Evolutionary conservation across 2,797 vertebrate genomes (phyloP), one percentile per base, ranked within the genome.

Genomic region (Amniataba percoides): DNA sequence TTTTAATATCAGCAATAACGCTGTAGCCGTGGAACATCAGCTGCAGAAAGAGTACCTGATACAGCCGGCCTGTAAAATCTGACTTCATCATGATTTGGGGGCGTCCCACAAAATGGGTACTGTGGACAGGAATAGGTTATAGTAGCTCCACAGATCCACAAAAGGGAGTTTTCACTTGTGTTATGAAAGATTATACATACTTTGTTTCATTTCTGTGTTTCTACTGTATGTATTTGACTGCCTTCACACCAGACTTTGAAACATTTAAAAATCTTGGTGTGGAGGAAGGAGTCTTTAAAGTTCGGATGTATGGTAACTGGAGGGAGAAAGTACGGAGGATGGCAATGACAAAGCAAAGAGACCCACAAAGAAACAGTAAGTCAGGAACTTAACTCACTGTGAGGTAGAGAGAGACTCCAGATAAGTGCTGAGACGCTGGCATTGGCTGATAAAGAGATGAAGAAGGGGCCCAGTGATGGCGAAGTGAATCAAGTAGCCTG

Each of bases 81-180:
- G 59, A 45, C 68, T 43, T 74, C 66, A 77, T 75, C 75, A 66
- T 25, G 51, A 73, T 67, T 64, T 15, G 13, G 14, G 51, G 31
- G 13, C 45, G 5, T n/a, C 42, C 36, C 52, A 78, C 8, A 34
- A 10, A 58, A 36, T 36, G 34, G 4, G 23, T n/a, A 18, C 2
- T 48, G 18, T 18, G 13, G 31, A 23, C 45, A 25, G 36, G 16
- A 2, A 63, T n/a, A n/a, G n/a, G 23, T 31, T 53, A 63, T 10
- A 14, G 23, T 1, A n/a, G 52, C 77, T 51, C 12, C 40, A 61
- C 18, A 61, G 21, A 55, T 9, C 3, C 45, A 23, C 60, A 69
- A 4, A 42, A 31, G 14, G 21, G n/a, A 52, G n/a, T 27, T 6
- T 36, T 36, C 34, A 3, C 6, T 36, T 36, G 13, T n/a, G 36